Base-by-base conservation (phyloP, 2,797 vertebrate species). In the Helarctos malayanus region DNA sequence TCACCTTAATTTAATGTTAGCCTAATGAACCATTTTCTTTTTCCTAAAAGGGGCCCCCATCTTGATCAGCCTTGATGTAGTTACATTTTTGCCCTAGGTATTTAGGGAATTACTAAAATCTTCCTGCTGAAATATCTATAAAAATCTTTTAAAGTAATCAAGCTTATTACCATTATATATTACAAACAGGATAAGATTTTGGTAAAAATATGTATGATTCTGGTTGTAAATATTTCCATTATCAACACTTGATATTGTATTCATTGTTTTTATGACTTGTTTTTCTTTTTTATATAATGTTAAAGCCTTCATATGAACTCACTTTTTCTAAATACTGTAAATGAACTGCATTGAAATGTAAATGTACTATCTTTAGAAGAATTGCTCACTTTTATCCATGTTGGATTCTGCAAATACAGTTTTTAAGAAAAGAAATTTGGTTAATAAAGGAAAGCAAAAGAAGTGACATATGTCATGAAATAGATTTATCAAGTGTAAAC, bases 361-460 rank as follows among this genome's bases (percentile, higher is more conserved):
- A 79, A 90, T 45, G 63, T 47, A 15, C 6, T 95, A 16, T 96
- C 38, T 89, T 91, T 94, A 89, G 49, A 92, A 94, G 69, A 94
- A 68, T 80, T 95, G 89, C 82, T 95, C 84, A 13, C 23, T 27
- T 88, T 93, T 91, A 91, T 81, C 21, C 29, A 16, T 92, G 38
- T 52, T 94, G 69, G 27, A n/a, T 81, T 96, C 79, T 89, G 41
- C 84, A 95, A 12, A 90, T 57, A 75, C 19, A 86, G 32, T 93
- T 97, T 94, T 95, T 63, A 93, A 89, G 47, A 78, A 89, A 96
- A 84, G 19, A 75, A 96, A 79, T 80, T 25, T 95, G 61, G 14
- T 95, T 94, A 76, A 61, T 94, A 96, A 95, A 96, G 87, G 68
- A 92, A 96, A 57, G 29, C 38, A 94, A 91, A 65, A 41, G 59